Percentiles rank a stretch among this genome's conserved stretches.
Evolutionary conservation across 2,797 vertebrate species (phyloP).

Genomic region (Spheniscus humboldti): DNA sequence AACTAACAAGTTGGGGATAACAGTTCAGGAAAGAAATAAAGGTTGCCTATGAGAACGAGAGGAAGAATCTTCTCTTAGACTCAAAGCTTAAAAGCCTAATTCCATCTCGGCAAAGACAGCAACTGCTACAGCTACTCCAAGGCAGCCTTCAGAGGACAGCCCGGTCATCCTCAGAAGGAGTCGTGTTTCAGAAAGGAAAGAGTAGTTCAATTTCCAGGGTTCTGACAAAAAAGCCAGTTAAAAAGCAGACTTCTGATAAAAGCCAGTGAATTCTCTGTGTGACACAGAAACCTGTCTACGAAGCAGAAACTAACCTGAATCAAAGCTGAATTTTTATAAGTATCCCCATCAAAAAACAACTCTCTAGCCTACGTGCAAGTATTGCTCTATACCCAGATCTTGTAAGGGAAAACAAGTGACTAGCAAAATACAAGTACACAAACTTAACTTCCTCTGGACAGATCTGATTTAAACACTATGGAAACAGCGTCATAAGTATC

Average conservation of each 20-base stretch:
- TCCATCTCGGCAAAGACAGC: not conserved
- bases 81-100: not conserved
- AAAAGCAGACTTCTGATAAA: not conserved
- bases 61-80: not conserved
- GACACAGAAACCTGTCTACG: not conserved
- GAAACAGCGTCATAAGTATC: not conserved
- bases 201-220: not conserved
- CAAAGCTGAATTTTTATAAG: rapidly evolving
- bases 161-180: not conserved
- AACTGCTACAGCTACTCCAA: not conserved
- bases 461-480: not conserved
- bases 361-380: not conserved
- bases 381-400: not conserved
- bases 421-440: rapidly evolving
- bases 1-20: not conserved
- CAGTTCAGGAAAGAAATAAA: not conserved
- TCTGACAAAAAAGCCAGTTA: not conserved
- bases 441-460: not conserved
- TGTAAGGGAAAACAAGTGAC: rapidly evolving
- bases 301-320: not conserved
- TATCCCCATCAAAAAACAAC: not conserved
- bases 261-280: not conserved
- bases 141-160: not conserved
- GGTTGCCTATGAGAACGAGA: not conserved
- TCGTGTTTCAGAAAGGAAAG: not conserved